Conservation (phyloP, 35 echinoderm and acorn worm genomes). For the Eucidaris tribuloides region DNA sequence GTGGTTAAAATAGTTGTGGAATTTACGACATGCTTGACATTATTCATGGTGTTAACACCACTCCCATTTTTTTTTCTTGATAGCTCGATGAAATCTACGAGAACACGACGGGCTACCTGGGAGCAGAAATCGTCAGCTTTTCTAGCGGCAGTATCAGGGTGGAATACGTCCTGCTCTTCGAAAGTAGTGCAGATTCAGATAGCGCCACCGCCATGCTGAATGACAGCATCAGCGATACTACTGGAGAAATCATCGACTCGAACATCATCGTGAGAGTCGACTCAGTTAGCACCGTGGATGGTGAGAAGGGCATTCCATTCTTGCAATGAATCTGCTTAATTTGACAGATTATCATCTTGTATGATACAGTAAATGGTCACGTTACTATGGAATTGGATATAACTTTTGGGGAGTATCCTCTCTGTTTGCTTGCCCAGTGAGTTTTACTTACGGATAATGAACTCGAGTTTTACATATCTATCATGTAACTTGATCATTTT, state of each 20-base stretch:
- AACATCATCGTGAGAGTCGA: neutral
- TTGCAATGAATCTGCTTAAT: neutral
- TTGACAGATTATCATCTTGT: neutral
- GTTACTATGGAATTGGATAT: neutral
- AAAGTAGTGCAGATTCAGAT: neutral
- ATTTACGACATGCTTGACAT: too few species aligned
- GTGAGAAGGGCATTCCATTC: constrained; percentile 7
- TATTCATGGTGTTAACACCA: too few species aligned
- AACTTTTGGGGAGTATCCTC: neutral
- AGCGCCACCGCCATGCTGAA: neutral
- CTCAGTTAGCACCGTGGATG: neutral
- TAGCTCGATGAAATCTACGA: constrained; percentile 27
- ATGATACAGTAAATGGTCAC: neutral
- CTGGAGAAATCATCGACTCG: constrained; percentile 4
- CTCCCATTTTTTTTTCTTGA: neutral
- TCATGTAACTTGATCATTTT: too few species aligned
- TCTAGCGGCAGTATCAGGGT: constrained; percentile 41
- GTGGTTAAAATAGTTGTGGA: too few species aligned
- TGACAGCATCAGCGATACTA: neutral
- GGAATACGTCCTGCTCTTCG: constrained; percentile 35
- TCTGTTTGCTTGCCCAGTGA: too few species aligned
- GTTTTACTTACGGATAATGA: too few species aligned
- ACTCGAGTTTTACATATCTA: too few species aligned
- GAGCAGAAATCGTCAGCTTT: neutral
- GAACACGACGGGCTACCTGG: neutral